Percentiles rank a stretch among this genome's conserved stretches.
Conservation (phyloP, 1,140 invertebrate species). For the Trichonephila inaurata region DNA sequence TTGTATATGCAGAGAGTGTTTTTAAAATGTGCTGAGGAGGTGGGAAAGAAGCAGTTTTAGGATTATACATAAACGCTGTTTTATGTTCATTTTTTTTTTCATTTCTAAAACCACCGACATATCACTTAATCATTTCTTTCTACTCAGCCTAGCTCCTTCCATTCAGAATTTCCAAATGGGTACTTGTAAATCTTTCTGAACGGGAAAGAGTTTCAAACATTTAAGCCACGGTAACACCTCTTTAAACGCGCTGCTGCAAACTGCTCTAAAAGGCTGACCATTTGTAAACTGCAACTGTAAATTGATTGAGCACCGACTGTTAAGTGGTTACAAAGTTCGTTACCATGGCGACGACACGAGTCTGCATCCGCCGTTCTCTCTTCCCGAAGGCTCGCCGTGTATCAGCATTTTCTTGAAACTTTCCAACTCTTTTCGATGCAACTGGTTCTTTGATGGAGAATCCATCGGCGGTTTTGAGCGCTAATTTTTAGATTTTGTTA, state of each 20-base stretch:
- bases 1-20: too few relatives aligned
- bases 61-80: too few relatives aligned
- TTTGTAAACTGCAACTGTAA: constrained; percentile 61
- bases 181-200: not conserved
- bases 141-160: too few relatives aligned
- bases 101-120: too few relatives aligned
- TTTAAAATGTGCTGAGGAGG: too few relatives aligned
- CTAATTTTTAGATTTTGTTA: too few relatives aligned
- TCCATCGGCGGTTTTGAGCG: too few relatives aligned
- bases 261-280: not conserved
- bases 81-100: too few relatives aligned
- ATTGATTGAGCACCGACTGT: constrained; percentile 61
- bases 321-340: constrained; percentile 55
- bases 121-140: too few relatives aligned
- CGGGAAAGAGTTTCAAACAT: not conserved
- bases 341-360: constrained; percentile 40
- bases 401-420: constrained; percentile 5
- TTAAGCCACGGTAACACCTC: not conserved
- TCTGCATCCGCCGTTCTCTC: not conserved
- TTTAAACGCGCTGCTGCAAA: not conserved
- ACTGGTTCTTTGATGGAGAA: not conserved
- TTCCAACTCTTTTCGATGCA: not conserved
- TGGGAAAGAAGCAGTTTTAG: too few relatives aligned
- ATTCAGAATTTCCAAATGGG: not conserved
- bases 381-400: not conserved